Conservation (phyloP, 2,888 invertebrate species). For the Tridacna crocea region DNA sequence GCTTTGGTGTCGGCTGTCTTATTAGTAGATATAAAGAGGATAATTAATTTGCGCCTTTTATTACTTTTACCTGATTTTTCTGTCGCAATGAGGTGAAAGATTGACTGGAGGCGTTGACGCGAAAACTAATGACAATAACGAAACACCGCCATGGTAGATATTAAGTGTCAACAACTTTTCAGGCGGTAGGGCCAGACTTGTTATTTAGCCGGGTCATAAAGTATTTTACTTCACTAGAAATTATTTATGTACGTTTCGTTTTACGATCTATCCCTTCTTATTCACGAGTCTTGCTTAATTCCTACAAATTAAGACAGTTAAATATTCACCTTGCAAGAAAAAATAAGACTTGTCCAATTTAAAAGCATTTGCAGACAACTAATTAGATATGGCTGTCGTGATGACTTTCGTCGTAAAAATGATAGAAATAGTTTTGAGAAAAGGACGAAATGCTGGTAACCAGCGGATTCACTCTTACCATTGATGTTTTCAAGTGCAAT, state of each 20-base stretch:
- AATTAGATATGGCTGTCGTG: too few species aligned
- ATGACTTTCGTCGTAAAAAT: too few species aligned
- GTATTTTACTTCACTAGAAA: constrained; percentile 2
- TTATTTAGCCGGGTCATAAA: constrained; percentile 11
- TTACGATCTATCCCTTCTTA: not conserved
- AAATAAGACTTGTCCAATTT: too few species aligned
- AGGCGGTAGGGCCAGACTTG: not conserved
- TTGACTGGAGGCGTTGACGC: constrained; percentile 19
- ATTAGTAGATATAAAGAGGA: constrained; percentile 23
- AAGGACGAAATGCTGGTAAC: too few species aligned
- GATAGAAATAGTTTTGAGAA: too few species aligned
- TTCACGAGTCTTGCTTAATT: not conserved
- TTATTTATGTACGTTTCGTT: not conserved
- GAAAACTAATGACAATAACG: constrained; percentile 27
- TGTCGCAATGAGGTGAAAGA: not conserved
- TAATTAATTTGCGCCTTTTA: constrained; percentile 26
- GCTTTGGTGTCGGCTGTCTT: constrained; percentile 18
- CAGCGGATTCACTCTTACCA: too few species aligned
- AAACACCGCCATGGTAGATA: constrained; percentile 13
- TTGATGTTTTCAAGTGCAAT: too few species aligned
- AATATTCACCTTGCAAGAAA: too few species aligned
- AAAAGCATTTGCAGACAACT: too few species aligned
- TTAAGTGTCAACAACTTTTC: constrained; percentile 8
- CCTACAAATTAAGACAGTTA: too few species aligned
- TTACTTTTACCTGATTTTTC: constrained; percentile 15